Evolutionary conservation across 1,140 invertebrate genomes (phyloP).

Genomic region (Nylanderia fulva): DNA sequence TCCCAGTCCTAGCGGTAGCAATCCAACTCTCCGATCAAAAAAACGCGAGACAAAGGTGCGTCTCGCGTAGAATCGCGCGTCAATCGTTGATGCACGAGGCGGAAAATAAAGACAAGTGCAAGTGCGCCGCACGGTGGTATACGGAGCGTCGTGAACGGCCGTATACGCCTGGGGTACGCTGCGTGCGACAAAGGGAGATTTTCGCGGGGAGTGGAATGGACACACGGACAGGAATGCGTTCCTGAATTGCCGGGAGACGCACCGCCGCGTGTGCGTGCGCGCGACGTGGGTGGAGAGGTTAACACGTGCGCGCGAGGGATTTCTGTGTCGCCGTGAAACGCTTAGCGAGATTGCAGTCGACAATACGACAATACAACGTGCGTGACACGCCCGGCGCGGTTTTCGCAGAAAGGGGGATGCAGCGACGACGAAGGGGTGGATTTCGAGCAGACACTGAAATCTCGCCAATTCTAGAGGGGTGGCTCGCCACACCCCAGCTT

Average conservation of each 20-base stretch:
- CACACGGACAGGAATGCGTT: slow-evolving; percentile 53
- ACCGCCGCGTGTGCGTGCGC: slow-evolving; percentile 59
- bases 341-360: slow-evolving; percentile 86
- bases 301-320: slow-evolving; percentile 76
- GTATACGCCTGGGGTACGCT: slow-evolving; percentile 42
- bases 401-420: slow-evolving; percentile 64
- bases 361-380: slow-evolving; percentile 85
- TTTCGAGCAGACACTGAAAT: slow-evolving; percentile 83
- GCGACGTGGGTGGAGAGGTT: slow-evolving; percentile 84
- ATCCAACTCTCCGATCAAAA: neutral
- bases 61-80: slow-evolving; percentile 7
- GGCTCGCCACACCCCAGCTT: slow-evolving; percentile 69
- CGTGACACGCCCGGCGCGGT: slow-evolving; percentile 84
- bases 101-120: slow-evolving; percentile 46
- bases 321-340: slow-evolving; percentile 82
- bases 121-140: slow-evolving; percentile 54
- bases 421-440: slow-evolving; percentile 66
- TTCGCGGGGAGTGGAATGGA: slow-evolving; percentile 60
- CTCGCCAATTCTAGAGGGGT: slow-evolving; percentile 85
- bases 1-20: neutral
- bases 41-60: slow-evolving; percentile 4
- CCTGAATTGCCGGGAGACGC: slow-evolving; percentile 67
- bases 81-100: slow-evolving; percentile 38
- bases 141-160: slow-evolving; percentile 37
- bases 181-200: slow-evolving; percentile 66